Conservation (phyloP, 35 echinoderm and acorn worm species). For the Chiridota heheva region DNA sequence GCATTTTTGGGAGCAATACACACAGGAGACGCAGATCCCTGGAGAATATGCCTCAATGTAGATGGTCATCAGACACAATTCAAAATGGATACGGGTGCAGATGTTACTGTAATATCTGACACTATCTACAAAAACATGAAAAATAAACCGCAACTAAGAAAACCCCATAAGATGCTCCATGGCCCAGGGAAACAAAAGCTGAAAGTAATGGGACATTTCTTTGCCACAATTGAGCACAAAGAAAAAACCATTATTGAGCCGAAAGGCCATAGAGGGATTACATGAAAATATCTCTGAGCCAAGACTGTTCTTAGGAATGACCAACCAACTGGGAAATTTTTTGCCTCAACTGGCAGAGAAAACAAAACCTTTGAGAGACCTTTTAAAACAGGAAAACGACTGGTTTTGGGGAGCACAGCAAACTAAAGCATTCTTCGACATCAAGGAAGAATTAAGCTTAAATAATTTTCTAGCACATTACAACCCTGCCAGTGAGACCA, state of each 20-base stretch:
- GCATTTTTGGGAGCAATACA: not conserved
- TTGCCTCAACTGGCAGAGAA: conserved; percentile 28
- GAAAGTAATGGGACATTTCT: not conserved
- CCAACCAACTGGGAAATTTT: conserved; percentile 60
- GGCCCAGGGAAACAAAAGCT: not conserved
- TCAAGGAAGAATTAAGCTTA: conserved; percentile 52
- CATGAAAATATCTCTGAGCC: conserved; percentile 36
- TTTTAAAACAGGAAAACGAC: conserved; percentile 33
- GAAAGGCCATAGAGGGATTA: not conserved
- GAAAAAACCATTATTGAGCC: not conserved
- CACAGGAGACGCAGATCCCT: not conserved
- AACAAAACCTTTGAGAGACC: conserved; percentile 45
- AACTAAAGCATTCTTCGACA: conserved; percentile 32
- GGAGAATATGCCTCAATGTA: not conserved
- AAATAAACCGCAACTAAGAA: not conserved
- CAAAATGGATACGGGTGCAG: not conserved
- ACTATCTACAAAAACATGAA: not conserved
- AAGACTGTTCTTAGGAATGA: conserved; percentile 55
- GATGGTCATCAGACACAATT: not conserved
- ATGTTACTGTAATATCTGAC: not conserved
- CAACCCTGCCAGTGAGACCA: conserved; percentile 25
- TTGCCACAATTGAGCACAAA: not conserved
- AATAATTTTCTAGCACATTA: conserved; percentile 32
- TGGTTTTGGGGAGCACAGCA: conserved; percentile 61
- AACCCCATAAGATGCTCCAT: not conserved